phyloP scores from a whole-genome alignment of 1,140 invertebrate genomes.

The Cyrtorhinus lividipennis region DNA sequence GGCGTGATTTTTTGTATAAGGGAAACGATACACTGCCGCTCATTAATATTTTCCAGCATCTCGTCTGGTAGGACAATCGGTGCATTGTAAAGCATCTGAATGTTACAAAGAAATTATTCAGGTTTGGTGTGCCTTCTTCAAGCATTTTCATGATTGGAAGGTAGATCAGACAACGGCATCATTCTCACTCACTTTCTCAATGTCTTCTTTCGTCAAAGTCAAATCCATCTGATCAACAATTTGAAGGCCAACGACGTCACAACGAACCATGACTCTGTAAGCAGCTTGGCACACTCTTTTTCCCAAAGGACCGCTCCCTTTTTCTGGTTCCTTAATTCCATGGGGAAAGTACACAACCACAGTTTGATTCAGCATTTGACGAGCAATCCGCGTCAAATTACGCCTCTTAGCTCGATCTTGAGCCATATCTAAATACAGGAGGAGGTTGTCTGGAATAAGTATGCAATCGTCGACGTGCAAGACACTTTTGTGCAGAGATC shows the following conservation, averaged over 20 bases:
- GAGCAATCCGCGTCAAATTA: constrained; percentile 20
- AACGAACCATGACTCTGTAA: constrained; percentile 20
- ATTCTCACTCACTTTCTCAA: neutral
- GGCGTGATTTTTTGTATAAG: constrained; percentile 17
- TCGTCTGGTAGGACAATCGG: constrained; percentile 17
- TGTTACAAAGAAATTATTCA: no score
- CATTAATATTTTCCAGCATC: constrained; percentile 10
- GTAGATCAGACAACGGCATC: no score
- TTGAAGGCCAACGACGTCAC: constrained; percentile 20
- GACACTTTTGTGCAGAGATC: no score
- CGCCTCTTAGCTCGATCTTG: constrained; percentile 21
- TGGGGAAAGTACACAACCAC: constrained; percentile 26
- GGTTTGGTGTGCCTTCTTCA: no score
- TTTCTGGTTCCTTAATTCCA: constrained; percentile 18
- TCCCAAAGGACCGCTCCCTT: neutral
- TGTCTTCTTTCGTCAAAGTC: neutral
- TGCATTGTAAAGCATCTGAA: constrained; percentile 22
- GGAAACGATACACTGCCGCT: constrained; percentile 18
- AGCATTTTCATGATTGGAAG: no score
- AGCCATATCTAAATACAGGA: constrained; percentile 10
- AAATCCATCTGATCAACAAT: constrained; percentile 22
- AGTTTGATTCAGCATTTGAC: constrained; percentile 19
- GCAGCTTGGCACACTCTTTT: constrained; percentile 19
- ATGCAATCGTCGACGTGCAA: no score
- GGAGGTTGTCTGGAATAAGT: no score